Base-by-base conservation (phyloP, 2,797 vertebrate species). In the Hemibagrus guttatus region DNA sequence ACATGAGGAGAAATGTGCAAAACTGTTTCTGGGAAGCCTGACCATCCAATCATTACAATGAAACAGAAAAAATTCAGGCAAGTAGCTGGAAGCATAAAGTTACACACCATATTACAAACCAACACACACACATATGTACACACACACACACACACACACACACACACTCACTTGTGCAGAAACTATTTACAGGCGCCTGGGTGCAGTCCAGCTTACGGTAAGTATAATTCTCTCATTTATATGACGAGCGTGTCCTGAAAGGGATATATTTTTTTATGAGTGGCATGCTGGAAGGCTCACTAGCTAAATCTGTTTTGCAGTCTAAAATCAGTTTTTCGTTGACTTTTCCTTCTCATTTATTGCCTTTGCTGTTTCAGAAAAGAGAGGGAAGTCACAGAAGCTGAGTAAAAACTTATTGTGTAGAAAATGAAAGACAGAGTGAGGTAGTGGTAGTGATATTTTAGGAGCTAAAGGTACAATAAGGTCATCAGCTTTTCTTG, bases 161-260 rank as follows among this genome's bases (percentile, higher is more conserved):
- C 69, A 72, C 14, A 76, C 74, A 76, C 72, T 28, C 46, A 79
- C 39, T 61, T 69, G 39, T 83, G 46, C 52, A 64, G 31, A 84
- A 61, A 71, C 35, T 42, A 54, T 59, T 80, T 59, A 21, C 58
- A 69, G 42, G 56, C 39, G 7, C 42, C 49, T 12, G 39, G 59
- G 35, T 64, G 58, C 58, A 85, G 58, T 82, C 69, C 64, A 78
- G 52, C 72, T 83, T 89, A 80, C n/a, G 49, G 79, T 76, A 87
- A 58, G 83, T 80, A 75, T 88, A 87, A 87, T 84, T 84, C 87
- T 64, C 88, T 84, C 87, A 75, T 80, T 82, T 87, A 59, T 68
- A 85, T 39, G 71, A 82, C 75, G 52, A 61, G 64, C 52, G 4
- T 75, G 85, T 71, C 82, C 69, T 82, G 81, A 81, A 76, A 58